Conservation (phyloP, 1,140 invertebrate genomes). For the Bombus turneri region DNA sequence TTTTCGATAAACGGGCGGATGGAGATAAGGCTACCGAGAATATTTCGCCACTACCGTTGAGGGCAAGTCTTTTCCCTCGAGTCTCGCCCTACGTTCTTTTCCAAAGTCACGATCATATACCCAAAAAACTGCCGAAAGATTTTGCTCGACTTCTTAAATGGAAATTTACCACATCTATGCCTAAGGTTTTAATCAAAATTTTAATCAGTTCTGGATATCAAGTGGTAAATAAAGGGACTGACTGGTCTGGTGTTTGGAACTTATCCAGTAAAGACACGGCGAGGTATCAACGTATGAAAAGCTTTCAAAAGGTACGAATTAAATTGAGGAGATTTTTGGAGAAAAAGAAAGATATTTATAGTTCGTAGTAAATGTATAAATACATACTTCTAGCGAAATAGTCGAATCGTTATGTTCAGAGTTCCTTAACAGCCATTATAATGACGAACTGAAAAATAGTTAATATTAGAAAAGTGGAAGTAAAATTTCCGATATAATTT, state of each 20-base stretch:
- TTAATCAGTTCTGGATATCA: constrained; percentile 4
- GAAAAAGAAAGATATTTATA: not conserved
- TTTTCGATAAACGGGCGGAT: constrained; percentile 17
- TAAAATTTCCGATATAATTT: too few species aligned
- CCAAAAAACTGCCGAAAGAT: not conserved
- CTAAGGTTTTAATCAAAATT: constrained; percentile 8
- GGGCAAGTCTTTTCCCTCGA: constrained; percentile 23
- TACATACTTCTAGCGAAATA: too few species aligned
- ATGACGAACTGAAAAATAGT: too few species aligned
- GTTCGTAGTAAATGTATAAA: not conserved
- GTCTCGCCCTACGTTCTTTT: constrained; percentile 32
- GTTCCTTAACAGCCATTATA: too few species aligned
- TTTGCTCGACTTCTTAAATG: constrained; percentile 9
- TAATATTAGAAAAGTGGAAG: too few species aligned
- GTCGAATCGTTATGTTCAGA: too few species aligned
- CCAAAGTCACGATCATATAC: not conserved
- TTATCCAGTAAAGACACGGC: not conserved
- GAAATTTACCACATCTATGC: constrained; percentile 18
- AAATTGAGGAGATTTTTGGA: not conserved
- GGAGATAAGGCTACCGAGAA: not conserved
- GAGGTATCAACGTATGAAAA: constrained; percentile 9
- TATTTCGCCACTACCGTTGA: not conserved
- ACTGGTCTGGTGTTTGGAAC: constrained; percentile 33
- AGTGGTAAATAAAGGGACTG: not conserved
- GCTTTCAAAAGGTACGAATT: constrained; percentile 29